Evolutionary conservation across 35 echinoderm and acorn worm genomes (phyloP), one percentile per base, ranked within the genome.

Genomic region (Heliocidaris erythrogramma): DNA sequence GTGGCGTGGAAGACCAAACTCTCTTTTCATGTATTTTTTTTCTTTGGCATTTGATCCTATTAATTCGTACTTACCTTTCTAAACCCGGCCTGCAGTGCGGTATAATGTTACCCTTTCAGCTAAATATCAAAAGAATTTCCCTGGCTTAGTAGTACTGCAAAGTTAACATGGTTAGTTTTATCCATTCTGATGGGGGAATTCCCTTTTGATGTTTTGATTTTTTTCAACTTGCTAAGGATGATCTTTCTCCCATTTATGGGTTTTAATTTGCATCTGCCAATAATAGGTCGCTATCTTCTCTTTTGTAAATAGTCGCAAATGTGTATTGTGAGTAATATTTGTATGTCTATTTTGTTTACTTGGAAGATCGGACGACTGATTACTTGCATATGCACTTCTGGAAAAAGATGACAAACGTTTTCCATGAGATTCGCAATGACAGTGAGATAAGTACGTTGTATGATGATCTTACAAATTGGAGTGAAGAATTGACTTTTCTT

Each of bases 21-120:
- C n/a, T 42, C 10, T 13, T 89, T 89, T 89, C 31, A 89, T 48
- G 87, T 48, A 86, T 86, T 88, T 84, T 88, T 35, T 88, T 18
- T 88, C 18, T 35, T 35, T 12, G 30, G 86, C 86, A 88, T 48
- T 89, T 78, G 65, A 78, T 78, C 65, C 31, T 35, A 35, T 89
- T 42, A 89, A 32, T 42, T 17, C 47, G 87, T 89, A 10, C 24
- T 48, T 48, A 89, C 10, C 47, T n/a, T 32, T 16, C 31, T 17
- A 13, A 18, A 18, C 1, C 29, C 31, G 30, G 24, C 31, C 30
- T 89, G 47, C 87, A 18, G 47, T 89, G 31, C 29, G 12, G 14
- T 48, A 89, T 89, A 48, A 32, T 89, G 47, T 48, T 89, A 35
- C 31, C 31, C 2, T 89, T 48, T 89, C 47, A 42, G 87, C 31